Evolutionary conservation across 1,140 invertebrate species (phyloP).

Genomic region (Sycophaga agraensis): DNA sequence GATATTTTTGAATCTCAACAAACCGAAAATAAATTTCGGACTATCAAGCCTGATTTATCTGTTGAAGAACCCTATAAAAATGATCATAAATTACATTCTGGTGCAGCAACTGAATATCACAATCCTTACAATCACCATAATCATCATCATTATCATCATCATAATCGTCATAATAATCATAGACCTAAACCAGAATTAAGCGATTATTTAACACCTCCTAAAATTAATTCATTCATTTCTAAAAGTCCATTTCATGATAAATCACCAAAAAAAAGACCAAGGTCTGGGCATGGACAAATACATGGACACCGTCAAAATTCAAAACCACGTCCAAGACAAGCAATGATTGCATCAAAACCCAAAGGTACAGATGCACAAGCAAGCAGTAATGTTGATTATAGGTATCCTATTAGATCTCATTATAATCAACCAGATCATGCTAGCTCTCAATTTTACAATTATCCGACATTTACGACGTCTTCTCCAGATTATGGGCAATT

Average conservation of each 20-base stretch:
- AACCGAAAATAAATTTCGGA: conserved; percentile 46
- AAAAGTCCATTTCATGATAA: conserved; percentile 49
- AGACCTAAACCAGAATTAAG: conserved; percentile 36
- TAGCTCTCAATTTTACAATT: conserved; percentile 28
- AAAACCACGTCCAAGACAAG: conserved; percentile 30
- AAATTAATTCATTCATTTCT: conserved; percentile 38
- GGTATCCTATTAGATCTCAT: conserved; percentile 21
- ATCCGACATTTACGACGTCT: conserved; percentile 38
- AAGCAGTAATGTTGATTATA: conserved; percentile 27
- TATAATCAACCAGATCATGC: conserved; percentile 24
- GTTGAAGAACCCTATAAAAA: conserved; percentile 47
- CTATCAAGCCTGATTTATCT: conserved; percentile 35
- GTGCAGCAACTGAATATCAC: conserved; percentile 27
- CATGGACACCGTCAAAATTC: conserved; percentile 2
- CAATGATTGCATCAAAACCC: conserved; percentile 26
- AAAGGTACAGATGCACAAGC: conserved; percentile 34
- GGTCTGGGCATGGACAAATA: conserved; percentile 31
- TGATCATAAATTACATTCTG: conserved; percentile 34
- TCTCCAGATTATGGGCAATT: conserved; percentile 24
- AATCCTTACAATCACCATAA: conserved; percentile 32
- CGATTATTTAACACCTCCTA: conserved; percentile 50
- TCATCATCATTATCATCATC: conserved; percentile 33
- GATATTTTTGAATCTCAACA: conserved; percentile 49
- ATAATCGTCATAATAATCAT: conserved; percentile 32
- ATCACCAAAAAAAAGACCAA: conserved; percentile 32